phyloP scores from a whole-genome alignment of 2,888 invertebrate genomes.

The Laspeyria flexula region DNA sequence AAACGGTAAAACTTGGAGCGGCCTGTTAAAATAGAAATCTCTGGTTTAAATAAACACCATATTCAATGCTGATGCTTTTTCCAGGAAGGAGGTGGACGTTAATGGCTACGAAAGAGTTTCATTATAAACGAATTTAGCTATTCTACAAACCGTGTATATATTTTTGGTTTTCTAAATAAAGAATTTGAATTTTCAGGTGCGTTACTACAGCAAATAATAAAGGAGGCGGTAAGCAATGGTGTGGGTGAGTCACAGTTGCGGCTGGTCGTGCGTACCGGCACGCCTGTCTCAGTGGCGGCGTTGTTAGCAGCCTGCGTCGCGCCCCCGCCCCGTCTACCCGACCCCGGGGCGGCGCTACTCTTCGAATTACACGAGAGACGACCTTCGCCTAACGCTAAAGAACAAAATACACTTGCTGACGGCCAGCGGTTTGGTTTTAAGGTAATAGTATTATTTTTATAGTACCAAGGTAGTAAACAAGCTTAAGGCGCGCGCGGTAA shows the following conservation, averaged over 20 bases:
- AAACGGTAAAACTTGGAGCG: no score
- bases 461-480: neutral
- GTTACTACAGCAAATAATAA: slow-evolving; percentile 83
- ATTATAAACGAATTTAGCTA: no score
- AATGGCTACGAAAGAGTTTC: no score
- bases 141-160: no score
- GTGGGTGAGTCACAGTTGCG: slow-evolving; percentile 57
- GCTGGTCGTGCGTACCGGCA: slow-evolving; percentile 86
- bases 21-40: no score
- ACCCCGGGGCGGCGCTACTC: slow-evolving; percentile 85
- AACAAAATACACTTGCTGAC: slow-evolving; percentile 57
- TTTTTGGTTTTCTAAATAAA: neutral
- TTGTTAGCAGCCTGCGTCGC: slow-evolving; percentile 85
- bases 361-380: slow-evolving; percentile 83
- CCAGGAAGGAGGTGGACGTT: no score
- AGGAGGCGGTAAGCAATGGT: slow-evolving; percentile 74
- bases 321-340: slow-evolving; percentile 85
- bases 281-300: slow-evolving; percentile 87
- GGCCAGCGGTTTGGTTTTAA: slow-evolving; percentile 80
- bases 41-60: no score
- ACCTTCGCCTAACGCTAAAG: slow-evolving; percentile 67
- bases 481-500: no score
- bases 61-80: no score
- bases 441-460: slow-evolving; percentile 58
- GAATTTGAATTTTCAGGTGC: slow-evolving; percentile 67